Conservation (phyloP, 2,888 invertebrate genomes). For the Tenthredo mesomela region DNA sequence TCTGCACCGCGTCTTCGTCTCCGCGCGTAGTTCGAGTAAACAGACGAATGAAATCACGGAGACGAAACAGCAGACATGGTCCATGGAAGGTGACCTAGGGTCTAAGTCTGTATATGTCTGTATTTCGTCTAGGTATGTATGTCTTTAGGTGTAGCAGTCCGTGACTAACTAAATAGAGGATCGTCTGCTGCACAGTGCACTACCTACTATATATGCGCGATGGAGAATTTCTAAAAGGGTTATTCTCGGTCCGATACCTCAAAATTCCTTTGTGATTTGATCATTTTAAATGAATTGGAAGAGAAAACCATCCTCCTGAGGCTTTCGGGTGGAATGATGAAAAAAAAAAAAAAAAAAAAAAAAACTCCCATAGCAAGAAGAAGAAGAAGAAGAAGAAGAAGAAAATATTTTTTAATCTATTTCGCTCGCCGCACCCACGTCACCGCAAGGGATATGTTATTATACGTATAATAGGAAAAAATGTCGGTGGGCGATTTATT, state of each 20-base stretch:
- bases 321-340: background rate
- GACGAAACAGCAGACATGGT: slow-evolving; percentile 16
- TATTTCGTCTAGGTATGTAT: background rate
- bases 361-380: background rate
- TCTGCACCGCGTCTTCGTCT: background rate
- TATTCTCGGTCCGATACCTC: slow-evolving; percentile 11
- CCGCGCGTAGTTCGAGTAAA: slow-evolving; percentile 22
- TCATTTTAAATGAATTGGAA: slow-evolving; percentile 18
- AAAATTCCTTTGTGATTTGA: slow-evolving; percentile 15
- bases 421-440: slow-evolving; percentile 17
- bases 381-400: background rate
- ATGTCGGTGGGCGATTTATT: background rate
- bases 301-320: background rate
- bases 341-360: background rate
- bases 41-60: background rate
- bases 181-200: slow-evolving; percentile 14
- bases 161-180: slow-evolving; percentile 13
- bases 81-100: slow-evolving; percentile 22
- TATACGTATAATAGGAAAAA: background rate
- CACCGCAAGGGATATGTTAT: background rate
- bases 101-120: slow-evolving; percentile 1
- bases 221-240: slow-evolving; percentile 8
- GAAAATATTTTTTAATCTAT: background rate
- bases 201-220: background rate
- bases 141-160: background rate